Evolutionary conservation across 2,113 vertebrate species (phyloP).

Genomic region (Pelvicachromis taeniatus): DNA sequence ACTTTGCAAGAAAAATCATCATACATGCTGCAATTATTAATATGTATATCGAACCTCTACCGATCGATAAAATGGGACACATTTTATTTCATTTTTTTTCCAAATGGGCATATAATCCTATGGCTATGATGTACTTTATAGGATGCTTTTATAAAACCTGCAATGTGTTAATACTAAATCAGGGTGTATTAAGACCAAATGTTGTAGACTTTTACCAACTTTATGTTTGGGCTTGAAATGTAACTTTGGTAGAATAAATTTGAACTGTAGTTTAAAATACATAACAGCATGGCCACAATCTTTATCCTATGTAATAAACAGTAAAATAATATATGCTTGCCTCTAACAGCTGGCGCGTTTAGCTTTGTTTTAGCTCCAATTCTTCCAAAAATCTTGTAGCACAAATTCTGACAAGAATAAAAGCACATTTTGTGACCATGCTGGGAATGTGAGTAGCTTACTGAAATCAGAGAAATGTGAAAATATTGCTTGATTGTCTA

Average conservation of each 20-base stretch:
- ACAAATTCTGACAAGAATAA: slow-evolving; percentile 46
- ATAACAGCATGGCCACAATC: neutral
- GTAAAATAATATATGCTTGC: neutral
- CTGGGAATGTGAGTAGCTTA: slow-evolving; percentile 44
- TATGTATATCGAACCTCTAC: no score
- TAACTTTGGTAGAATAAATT: neutral
- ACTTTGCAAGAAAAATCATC: neutral
- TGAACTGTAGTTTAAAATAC: neutral
- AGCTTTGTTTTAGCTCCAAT: slow-evolving; percentile 29
- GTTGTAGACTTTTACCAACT: neutral
- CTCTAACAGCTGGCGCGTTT: slow-evolving; percentile 21
- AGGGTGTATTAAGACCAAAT: neutral
- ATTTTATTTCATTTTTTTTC: no score
- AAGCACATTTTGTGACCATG: slow-evolving; percentile 49
- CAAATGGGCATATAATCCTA: neutral
- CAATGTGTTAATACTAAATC: neutral
- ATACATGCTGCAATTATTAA: neutral
- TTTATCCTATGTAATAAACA: slow-evolving; percentile 10
- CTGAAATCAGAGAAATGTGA: slow-evolving; percentile 60
- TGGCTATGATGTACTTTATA: neutral
- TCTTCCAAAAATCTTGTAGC: slow-evolving; percentile 23
- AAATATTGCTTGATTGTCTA: slow-evolving; percentile 62
- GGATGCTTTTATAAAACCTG: neutral
- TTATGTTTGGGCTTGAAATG: neutral
- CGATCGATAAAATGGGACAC: no score